Evolutionary conservation across 2,113 vertebrate species (phyloP), one percentile per base, ranked within the genome.

Genomic region (Hylia prasina): DNA sequence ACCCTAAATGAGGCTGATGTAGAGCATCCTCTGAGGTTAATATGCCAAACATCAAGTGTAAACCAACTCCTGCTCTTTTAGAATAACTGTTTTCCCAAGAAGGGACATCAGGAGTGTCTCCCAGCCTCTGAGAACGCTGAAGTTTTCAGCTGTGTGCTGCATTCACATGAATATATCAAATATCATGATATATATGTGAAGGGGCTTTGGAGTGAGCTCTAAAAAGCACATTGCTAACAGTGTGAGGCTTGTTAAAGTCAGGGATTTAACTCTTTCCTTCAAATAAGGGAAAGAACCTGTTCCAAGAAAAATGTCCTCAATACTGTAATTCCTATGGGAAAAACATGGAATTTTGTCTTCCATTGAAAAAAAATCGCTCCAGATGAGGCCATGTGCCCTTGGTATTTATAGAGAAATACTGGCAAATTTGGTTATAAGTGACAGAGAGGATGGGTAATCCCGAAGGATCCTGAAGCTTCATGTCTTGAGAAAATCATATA

Each of bases 401-500:
- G 30, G 51, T 64, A 87, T 76, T 87, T 68, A 71, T 44, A 64
- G 48, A 71, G 40, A 64, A 93, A 91, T 40, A 54, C 2, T 84
- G 78, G 78, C 31, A 72, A 85, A 53, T 72, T 53, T 88, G 45
- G 31, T 68, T 57, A 5, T 8, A 82, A 64, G 78, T 22, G 23
- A 48, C 57, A 69, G 79, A 69, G 28, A 79, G 40, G 31, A 76
- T 30, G 61, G 30, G n/a, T 64, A 90, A 90, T 57, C 37, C 40
- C 69, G n/a, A 22, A 51, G 60, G 82, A 87, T 64, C 28, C 57
- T 22, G 23, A 82, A 45, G 71, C 48, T 83, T 57, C 28, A 9
- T 4, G 24, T 30, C 73, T 87, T 91, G 85, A 88, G 54, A 69
- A 91, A 92, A 77, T 76, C 20, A 27, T 19, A 72, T 27, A 93